phyloP scores from a whole-genome alignment of 2,113 vertebrate genomes.

The Gallinago jamesoni region DNA sequence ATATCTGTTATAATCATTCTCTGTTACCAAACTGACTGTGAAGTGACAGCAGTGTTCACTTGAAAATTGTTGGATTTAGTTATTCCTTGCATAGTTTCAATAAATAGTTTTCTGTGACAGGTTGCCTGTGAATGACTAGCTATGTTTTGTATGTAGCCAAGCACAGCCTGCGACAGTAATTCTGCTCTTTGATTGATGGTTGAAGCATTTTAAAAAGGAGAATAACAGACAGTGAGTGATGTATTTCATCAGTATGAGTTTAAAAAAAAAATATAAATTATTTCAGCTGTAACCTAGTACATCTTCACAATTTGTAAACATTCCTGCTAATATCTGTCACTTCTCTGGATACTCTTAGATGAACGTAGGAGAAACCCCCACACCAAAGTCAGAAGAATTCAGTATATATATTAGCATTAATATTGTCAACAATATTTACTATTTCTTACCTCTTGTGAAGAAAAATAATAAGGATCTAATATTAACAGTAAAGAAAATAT shows the following conservation, averaged over 20 bases:
- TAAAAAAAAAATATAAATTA: neutral
- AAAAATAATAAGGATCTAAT: neutral
- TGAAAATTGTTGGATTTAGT: neutral
- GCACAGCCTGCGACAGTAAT: rapidly evolving
- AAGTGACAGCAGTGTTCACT: neutral
- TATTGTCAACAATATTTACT: neutral
- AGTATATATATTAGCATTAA: neutral
- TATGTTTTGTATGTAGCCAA: neutral
- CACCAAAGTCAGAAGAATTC: neutral
- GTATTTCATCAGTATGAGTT: neutral
- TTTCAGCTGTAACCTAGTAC: neutral
- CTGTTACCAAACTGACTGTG: neutral
- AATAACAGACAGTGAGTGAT: neutral
- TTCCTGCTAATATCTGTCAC: neutral
- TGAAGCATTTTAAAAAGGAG: neutral
- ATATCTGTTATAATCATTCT: neutral
- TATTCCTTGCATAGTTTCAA: neutral
- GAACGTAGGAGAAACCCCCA: neutral
- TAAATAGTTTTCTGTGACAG: neutral
- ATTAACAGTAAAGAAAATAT: neutral
- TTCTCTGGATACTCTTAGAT: neutral
- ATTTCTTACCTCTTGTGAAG: neutral
- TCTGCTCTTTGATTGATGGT: neutral
- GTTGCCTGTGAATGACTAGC: neutral
- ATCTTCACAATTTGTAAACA: neutral